A percentile compares a stretch with the other conserved stretches of the same genome.
phyloP scores from a whole-genome alignment of 1,140 invertebrate species.

The Himalopsyche phryganea region DNA sequence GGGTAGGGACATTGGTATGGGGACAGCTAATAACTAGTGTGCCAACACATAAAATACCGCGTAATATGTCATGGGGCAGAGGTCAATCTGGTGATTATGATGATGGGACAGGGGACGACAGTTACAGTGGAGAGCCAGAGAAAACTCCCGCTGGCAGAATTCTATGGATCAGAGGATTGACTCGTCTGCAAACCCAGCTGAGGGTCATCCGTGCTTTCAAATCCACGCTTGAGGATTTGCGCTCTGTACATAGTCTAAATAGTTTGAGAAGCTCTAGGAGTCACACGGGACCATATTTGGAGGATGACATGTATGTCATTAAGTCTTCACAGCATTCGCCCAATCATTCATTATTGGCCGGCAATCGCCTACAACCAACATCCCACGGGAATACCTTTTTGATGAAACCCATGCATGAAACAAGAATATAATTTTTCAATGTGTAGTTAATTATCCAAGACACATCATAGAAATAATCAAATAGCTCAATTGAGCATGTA shows the following conservation, averaged over 20 bases:
- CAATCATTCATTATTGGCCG: constrained; percentile 10
- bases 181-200: constrained; percentile 90
- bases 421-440: constrained; percentile 25
- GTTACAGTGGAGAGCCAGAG: constrained; percentile 69
- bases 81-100: constrained; percentile 16
- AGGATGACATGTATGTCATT: constrained; percentile 10
- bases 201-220: constrained; percentile 95
- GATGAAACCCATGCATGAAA: constrained; percentile 28
- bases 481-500: too few species aligned
- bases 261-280: constrained; percentile 68
- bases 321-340: constrained; percentile 9
- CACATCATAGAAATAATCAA: constrained; percentile 6
- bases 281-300: constrained; percentile 61
- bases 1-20: constrained; percentile 59
- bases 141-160: constrained; percentile 83
- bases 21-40: constrained; percentile 64
- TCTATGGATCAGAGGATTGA: constrained; percentile 88
- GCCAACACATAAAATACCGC: constrained; percentile 29
- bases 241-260: constrained; percentile 85
- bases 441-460: constrained; percentile 4
- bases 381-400: constrained; percentile 15
- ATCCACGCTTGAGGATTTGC: constrained; percentile 89
- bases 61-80: constrained; percentile 21
- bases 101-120: constrained; percentile 60
- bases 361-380: constrained; percentile 3